Conservation (phyloP, 1,140 invertebrate genomes). For the Leguminivora glycinivorella region DNA sequence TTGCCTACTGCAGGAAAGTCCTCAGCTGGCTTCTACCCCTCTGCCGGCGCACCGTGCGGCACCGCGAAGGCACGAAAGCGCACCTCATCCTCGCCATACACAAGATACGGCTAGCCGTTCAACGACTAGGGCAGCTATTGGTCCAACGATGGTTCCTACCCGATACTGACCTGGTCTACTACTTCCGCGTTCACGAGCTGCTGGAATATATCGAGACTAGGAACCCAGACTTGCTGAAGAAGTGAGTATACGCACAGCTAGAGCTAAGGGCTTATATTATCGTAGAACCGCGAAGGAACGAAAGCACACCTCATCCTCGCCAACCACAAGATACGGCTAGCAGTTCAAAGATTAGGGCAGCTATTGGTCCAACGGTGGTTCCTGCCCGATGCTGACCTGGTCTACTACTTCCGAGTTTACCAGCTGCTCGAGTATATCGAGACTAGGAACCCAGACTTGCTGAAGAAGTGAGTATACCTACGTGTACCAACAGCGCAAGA, state of each 20-base stretch:
- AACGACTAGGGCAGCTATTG: slow-evolving; percentile 80
- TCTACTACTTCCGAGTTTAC: slow-evolving; percentile 84
- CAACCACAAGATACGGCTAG: slow-evolving; percentile 82
- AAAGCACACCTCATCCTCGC: slow-evolving; percentile 82
- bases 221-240: slow-evolving; percentile 81
- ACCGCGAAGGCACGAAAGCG: slow-evolving; percentile 85
- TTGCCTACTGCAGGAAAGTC: slow-evolving; percentile 44
- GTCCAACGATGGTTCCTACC: slow-evolving; percentile 83
- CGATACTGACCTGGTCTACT: slow-evolving; percentile 83
- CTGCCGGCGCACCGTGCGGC: slow-evolving; percentile 81
- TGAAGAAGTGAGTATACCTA: slow-evolving; percentile 5
- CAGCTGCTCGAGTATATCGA: slow-evolving; percentile 82
- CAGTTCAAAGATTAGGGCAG: slow-evolving; percentile 80
- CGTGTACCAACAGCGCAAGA: no score
- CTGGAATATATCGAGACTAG: slow-evolving; percentile 78
- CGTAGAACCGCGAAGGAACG: no score
- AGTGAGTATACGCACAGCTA: slow-evolving; percentile 77
- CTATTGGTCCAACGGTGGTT: slow-evolving; percentile 81
- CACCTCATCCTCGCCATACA: slow-evolving; percentile 80
- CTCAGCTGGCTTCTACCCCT: slow-evolving; percentile 79
- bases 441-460: slow-evolving; percentile 64
- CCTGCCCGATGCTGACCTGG: slow-evolving; percentile 83
- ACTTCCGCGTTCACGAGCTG: slow-evolving; percentile 85
- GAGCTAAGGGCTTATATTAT: no score
- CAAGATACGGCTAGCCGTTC: slow-evolving; percentile 81